phyloP scores from a whole-genome alignment of 2,797 vertebrate species.

The Peromyscus melanophrys region DNA sequence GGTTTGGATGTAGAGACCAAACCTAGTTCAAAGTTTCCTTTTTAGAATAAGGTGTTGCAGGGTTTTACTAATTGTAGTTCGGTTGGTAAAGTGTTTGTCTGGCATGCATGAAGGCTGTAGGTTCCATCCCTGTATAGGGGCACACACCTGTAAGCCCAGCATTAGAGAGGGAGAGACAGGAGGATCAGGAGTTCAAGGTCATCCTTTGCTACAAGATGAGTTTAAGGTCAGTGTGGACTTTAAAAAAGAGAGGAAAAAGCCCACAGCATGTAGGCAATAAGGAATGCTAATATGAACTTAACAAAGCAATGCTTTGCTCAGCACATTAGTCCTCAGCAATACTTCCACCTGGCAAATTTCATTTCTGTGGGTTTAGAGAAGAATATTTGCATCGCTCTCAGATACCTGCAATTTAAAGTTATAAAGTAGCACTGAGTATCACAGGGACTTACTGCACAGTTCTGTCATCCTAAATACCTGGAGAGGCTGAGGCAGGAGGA shows the following conservation, averaged over 20 bases:
- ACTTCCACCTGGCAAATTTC: not conserved
- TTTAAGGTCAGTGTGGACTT: not conserved
- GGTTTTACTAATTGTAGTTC: too few species aligned
- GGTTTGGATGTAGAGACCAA: not conserved
- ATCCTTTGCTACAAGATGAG: not conserved
- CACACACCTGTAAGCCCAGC: not conserved
- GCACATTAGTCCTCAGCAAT: not conserved
- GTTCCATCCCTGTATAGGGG: not conserved
- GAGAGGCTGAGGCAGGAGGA: not conserved
- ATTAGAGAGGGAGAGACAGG: not conserved
- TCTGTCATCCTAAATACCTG: not conserved
- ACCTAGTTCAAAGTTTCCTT: not conserved
- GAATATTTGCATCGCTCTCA: not conserved
- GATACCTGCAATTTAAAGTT: not conserved
- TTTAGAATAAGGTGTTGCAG: not conserved
- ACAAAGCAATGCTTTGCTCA: not conserved
- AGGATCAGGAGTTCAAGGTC: not conserved
- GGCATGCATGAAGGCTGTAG: not conserved
- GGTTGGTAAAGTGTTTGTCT: not conserved
- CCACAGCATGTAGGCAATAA: not conserved
- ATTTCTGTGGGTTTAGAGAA: not conserved
- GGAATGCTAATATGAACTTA: not conserved
- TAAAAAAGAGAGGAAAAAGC: too few species aligned
- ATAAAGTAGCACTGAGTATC: not conserved
- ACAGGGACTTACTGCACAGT: not conserved